Evolutionary conservation across 2,797 vertebrate species (phyloP), one percentile per base, ranked within the genome.

Genomic region (Lepilemur ruficaudatus): DNA sequence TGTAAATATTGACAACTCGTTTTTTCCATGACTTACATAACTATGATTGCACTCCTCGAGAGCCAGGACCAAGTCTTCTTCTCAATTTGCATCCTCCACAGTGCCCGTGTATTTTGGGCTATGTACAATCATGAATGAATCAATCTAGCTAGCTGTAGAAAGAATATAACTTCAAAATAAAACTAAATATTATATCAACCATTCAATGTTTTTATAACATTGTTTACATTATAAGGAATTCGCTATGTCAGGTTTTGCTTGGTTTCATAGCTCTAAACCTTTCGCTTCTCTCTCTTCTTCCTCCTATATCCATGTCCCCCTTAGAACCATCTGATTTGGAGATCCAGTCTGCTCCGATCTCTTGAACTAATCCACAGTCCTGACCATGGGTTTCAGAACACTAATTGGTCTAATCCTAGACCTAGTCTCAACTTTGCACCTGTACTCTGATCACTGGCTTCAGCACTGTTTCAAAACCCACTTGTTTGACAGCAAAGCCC

Each of bases 141-240:
- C 67, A 57, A 86, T 32, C 18, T 28, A 94, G 28, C 41, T 61
- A 89, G 61, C 48, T 81, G 82, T 5, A 95, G 35, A 70, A 70
- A 92, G 59, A 92, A 90, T 90, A 90, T 15, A 25, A 82, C 30
- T 87, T 94, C 43, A 81, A 91, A 69, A 46, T 75, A 81, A 95
- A 96, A 57, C 41, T 82, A 81, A 41, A n/a, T 67, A 69, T 28
- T 25, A 76, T 57, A 7, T n/a, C 63, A 83, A 73, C 72, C 18
- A 76, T 65, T 81, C 78, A 59, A 50, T 30, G 9, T 35, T 41
- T 81, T n/a, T 20, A 73, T 52, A 79, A 48, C 28, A 32, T 14
- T 92, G 35, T 50, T 91, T 46, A 93, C 91, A 82, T 82, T 28
- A 25, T 32, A 85, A 89, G 25, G 32, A 85, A 86, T 10, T 43